Evolutionary conservation across 2,797 vertebrate genomes (phyloP).

Genomic region (Pelobates cultripes): DNA sequence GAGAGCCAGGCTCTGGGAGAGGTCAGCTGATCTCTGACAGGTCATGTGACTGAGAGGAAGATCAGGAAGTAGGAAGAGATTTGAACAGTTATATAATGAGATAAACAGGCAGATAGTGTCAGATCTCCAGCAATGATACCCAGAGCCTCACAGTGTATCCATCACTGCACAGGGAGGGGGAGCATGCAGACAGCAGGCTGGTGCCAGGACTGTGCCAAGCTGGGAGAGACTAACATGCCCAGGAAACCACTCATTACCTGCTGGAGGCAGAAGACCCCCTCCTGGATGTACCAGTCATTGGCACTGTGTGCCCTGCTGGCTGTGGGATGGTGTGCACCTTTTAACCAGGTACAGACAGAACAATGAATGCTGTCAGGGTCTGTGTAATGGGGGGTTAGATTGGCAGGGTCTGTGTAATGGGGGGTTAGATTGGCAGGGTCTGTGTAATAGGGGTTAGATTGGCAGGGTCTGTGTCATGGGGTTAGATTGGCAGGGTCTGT

Average conservation of each 20-base stretch:
- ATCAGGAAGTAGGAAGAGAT: background rate
- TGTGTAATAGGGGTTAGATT: background rate
- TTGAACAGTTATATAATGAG: background rate
- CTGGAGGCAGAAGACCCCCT: no score
- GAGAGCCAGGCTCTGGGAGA: no score
- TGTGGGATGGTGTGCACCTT: background rate
- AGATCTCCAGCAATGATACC: no score
- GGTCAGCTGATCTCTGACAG: background rate
- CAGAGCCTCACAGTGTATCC: background rate
- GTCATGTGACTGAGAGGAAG: slow-evolving; percentile 18
- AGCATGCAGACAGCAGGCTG: no score
- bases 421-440: no score
- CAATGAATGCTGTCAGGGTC: background rate
- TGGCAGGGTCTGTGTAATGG: background rate
- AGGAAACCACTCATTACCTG: background rate
- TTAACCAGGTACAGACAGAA: slow-evolving; percentile 20
- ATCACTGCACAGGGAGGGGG: no score
- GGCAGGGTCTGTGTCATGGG: background rate
- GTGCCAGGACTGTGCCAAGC: no score
- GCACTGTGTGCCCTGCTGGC: slow-evolving; percentile 5
- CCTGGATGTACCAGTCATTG: background rate
- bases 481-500: background rate
- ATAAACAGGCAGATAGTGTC: background rate
- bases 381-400: no score
- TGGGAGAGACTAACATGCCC: background rate